Evolutionary conservation across 2,888 invertebrate species (phyloP), one percentile per base, ranked within the genome.

Genomic region (Pammene aurita): DNA sequence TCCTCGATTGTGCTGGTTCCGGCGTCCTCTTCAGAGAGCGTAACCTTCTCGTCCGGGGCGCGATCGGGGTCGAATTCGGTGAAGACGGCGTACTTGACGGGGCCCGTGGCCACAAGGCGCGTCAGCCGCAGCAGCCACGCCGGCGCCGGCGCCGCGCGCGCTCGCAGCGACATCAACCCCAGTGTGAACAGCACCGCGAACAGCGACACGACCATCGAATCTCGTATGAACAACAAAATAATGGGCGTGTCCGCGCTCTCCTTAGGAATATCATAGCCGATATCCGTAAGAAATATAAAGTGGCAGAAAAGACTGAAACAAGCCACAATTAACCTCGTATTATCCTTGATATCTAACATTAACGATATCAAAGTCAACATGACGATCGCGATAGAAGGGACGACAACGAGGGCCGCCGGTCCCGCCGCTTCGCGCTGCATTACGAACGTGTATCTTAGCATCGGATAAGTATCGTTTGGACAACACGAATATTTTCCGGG

Each of bases 261-360:
- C 70, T 93, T 89, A 2, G 95, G 95, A 44, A 95, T 83, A 67
- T 92, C 86, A 86, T 93, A 94, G 14, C 94, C 93, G 14, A 95
- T 84, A 80, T 94, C 93, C 56, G 94, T 93, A 0, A 95, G 81
- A 77, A 93, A 94, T 34, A 93, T 79, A 68, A 95, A 93, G 78
- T 95, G 95, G 13, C 93, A 93, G 54, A 94, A 89, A n/a, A 95
- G 88, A 78, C 94, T 94, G 55, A 94, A 89, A 73, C 93, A 91
- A 54, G 93, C 88, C 48, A 95, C 76, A 41, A 92, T 78, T 38
- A 95, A 80, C 71, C 95, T 88, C 58, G 94, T 94, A 56, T 89
- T 84, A 62, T 94, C 93, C 67, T 89, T 89, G 0, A 95, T 92
- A 73, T 94, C 93, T 74, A 95, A 79, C 78, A 93, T 88, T 57